Percentiles rank a stretch among this genome's conserved stretches.
These are phyloP conservation scores for Heliconius ethilla DNA, from an alignment of 2,888 invertebrate genomes.

Conservation along the genomic window DNA sequence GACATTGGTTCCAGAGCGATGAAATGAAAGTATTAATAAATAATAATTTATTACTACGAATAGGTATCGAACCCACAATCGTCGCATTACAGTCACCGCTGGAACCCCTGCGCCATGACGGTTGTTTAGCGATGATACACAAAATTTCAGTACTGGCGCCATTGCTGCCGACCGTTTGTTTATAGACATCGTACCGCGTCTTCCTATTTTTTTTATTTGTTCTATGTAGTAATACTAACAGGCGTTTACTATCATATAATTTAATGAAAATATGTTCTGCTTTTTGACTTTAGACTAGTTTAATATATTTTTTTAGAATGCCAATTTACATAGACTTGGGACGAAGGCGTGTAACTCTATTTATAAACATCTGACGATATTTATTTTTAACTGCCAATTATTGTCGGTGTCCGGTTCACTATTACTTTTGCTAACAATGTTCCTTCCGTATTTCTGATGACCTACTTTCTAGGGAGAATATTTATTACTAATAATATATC, in stretches of 20 bases:
- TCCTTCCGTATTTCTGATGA: background rate
- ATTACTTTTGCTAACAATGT: constrained; percentile 4
- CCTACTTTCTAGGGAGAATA: constrained; percentile 3
- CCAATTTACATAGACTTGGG: background rate
- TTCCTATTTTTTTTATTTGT: background rate
- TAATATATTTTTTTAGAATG: background rate
- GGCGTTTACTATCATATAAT: background rate
- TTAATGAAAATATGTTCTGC: background rate
- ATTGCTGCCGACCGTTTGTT: background rate
- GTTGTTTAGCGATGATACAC: constrained; percentile 50
- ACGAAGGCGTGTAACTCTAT: constrained; percentile 23
- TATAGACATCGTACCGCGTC: constrained; percentile 2
- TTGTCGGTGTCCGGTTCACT: constrained; percentile 19
- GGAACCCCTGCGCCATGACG: too few relatives aligned
- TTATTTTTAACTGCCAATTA: constrained; percentile 32
- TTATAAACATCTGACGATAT: constrained; percentile 27
- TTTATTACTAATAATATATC: background rate
- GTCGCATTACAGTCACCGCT: too few relatives aligned
- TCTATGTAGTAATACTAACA: background rate
- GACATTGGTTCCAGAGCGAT: too few relatives aligned
- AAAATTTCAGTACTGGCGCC: constrained; percentile 15
- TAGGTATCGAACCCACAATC: too few relatives aligned
- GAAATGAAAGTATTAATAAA: too few relatives aligned
- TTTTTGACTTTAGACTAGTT: background rate
- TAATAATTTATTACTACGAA: too few relatives aligned